Evolutionary conservation across 2,113 vertebrate genomes (phyloP), one percentile per base, ranked within the genome.

Genomic region (Azemiops feae): DNA sequence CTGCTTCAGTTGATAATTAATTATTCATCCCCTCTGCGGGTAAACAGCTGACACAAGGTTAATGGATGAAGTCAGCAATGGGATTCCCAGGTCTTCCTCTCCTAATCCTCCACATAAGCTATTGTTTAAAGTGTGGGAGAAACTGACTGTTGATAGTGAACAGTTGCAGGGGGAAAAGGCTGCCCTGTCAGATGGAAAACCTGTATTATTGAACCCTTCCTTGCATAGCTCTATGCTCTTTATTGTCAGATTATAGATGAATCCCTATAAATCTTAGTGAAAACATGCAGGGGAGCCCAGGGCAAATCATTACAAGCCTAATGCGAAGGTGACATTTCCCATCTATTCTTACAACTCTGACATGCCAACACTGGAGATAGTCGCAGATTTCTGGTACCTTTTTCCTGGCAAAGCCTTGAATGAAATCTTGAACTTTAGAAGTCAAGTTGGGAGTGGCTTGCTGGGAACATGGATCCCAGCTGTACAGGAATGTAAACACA

Each of bases 31-130:
- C 88, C 54, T 86, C n/a, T 50, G 45, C 9, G n/a, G 55, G 74
- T 81, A 90, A 90, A 50, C 92, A 87, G 92, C 74, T 18, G 54
- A 43, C 74, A 43, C 74, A 86, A 90, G 92, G 92, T 90, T 93
- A 90, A 90, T 93, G 92, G 88, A 90, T 60, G 88, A 45, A 93
- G 74, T 89, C 69, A 90, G 92, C 43, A 16, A 55, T 87, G 88
- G 88, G 92, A 90, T 93, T 87, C 54, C 88, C 88, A 86, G 43
- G 23, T 22, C 88, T 58, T 27, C 54, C 30, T 92, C 57, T 50
- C 86, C n/a, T 50, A 58, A 11, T 50, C 52, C 8, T 47, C 88
- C 34, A 85, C 69, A 85, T 20, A 89, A 92, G 57, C 69, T 45
- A 89, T 86, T 39, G 34, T 6, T 74, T 55, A 34, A 64, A 20